Base-by-base conservation (phyloP, 2,888 invertebrate genomes). In the Dexiosoma caninum region DNA sequence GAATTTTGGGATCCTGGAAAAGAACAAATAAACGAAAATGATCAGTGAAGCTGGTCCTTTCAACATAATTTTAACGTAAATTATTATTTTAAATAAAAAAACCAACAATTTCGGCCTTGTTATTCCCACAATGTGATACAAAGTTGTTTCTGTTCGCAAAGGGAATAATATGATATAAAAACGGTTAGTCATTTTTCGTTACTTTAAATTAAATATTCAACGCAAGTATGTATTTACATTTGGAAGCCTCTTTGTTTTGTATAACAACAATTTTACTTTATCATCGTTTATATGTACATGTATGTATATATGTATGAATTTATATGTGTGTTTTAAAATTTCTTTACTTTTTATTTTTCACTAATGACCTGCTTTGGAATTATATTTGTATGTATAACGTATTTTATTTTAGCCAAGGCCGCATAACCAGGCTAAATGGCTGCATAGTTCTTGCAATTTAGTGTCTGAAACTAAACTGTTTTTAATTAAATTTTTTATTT, bases 1-100 rank as follows among this genome's bases (percentile, higher is more conserved):
- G 92, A 67, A 98, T 91, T 89, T 97, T 96, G 0, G 94, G 93
- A 90, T 98, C 98, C 95, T 96, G 86, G 83, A 60, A 78, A 51
- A 32, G 19, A 8, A 14, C n/a, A n/a, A n/a, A n/a, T n/a, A n/a
- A n/a, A n/a, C n/a, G n/a, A n/a, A n/a, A n/a, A n/a, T n/a, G n/a
- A n/a, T n/a, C n/a, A n/a, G n/a, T n/a, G n/a, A n/a, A n/a, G n/a
- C n/a, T n/a, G n/a, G n/a, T n/a, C n/a, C n/a, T n/a, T n/a, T n/a
- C n/a, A n/a, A n/a, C n/a, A 2, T 37, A 42, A 64, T 35, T 27
- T 51, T 2, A 8, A 46, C 1, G n/a, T 16, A 9, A 8, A 14
- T 14, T 30, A 30, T 10, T 30, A 30, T 30, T 3, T 14, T 8
- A 21, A 16, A 30, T 19, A 14, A 14, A 6, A 7, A 51, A n/a